These are phyloP conservation scores for Lerista edwardsae DNA, from an alignment of 2,797 vertebrate genomes.

Conservation along the genomic window DNA sequence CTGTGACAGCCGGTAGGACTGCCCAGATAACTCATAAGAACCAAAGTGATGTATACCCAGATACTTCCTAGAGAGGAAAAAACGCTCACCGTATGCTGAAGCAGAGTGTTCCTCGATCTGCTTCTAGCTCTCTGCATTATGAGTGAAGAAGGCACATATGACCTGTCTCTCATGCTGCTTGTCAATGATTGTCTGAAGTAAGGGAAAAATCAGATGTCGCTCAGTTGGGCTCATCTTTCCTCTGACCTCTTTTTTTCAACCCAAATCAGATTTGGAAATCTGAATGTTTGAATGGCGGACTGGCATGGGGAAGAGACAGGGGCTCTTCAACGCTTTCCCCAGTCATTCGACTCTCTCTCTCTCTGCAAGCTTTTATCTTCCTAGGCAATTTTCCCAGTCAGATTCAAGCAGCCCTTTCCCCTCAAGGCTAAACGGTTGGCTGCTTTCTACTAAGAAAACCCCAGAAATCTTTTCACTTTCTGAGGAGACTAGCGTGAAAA, in stretches of 20 bases:
- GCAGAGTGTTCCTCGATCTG: not conserved
- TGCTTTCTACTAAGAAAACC: constrained; percentile 34
- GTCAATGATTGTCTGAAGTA: not conserved
- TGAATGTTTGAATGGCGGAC: not conserved
- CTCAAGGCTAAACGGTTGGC: not conserved
- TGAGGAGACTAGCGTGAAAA: not conserved
- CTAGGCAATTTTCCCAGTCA: constrained; percentile 27
- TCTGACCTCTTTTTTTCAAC: not conserved
- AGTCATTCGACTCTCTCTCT: constrained; percentile 23
- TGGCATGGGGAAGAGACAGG: not conserved
- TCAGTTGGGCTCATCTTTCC: not conserved
- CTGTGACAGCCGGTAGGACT: not conserved
- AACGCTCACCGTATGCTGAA: too few relatives aligned
- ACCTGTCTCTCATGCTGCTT: not conserved
- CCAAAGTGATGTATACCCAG: not conserved
- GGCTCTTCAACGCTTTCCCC: not conserved
- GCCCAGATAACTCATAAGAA: not conserved
- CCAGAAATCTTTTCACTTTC: not conserved
- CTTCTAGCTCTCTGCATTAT: too few relatives aligned
- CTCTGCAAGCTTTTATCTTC: not conserved
- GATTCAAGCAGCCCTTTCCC: not conserved
- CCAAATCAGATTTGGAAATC: not conserved
- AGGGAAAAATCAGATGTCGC: not conserved
- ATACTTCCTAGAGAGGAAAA: too few relatives aligned
- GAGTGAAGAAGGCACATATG: not conserved